These are phyloP conservation scores for Spodoptera picta DNA, from an alignment of 2,888 invertebrate genomes.

Conservation along the genomic window DNA sequence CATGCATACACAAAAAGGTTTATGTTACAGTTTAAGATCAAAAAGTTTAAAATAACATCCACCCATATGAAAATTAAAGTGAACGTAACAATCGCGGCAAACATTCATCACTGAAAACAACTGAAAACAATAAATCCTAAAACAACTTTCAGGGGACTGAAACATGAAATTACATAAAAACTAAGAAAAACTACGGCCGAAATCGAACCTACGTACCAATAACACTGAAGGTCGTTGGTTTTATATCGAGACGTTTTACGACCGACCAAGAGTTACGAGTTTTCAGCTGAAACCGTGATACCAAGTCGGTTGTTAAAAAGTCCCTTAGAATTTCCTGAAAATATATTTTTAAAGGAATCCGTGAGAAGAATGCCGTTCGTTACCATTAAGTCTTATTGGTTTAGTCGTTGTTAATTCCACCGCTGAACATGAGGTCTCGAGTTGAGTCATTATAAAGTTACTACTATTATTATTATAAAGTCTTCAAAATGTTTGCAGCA, in stretches of 20 bases:
- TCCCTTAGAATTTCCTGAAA: conserved; percentile 49
- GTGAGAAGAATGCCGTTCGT: conserved; percentile 23
- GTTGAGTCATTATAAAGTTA: too few species aligned
- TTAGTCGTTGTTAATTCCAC: too few species aligned
- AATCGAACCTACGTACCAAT: conserved; percentile 54
- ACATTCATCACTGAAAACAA: conserved; percentile 29
- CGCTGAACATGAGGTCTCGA: too few species aligned
- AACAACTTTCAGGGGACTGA: conserved; percentile 28
- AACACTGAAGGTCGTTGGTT: conserved; percentile 51
- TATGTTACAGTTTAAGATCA: conserved; percentile 1
- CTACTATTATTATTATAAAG: too few species aligned
- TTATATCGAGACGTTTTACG: conserved; percentile 58
- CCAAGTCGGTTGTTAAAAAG: conserved; percentile 46
- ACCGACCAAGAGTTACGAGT: conserved; percentile 54
- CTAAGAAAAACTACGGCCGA: conserved; percentile 37
- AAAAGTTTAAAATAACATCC: conserved; percentile 15
- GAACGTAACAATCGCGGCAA: conserved; percentile 4
- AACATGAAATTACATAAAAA: conserved; percentile 49
- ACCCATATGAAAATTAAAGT: background rate
- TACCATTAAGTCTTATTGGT: conserved; percentile 2
- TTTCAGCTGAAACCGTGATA: conserved; percentile 34
- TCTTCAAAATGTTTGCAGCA: too few species aligned
- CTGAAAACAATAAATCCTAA: conserved; percentile 23
- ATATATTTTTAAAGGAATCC: conserved; percentile 29
- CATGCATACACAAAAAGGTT: background rate